Evolutionary conservation across 2,888 invertebrate genomes (phyloP).

Genomic region (Cabera pusaria): DNA sequence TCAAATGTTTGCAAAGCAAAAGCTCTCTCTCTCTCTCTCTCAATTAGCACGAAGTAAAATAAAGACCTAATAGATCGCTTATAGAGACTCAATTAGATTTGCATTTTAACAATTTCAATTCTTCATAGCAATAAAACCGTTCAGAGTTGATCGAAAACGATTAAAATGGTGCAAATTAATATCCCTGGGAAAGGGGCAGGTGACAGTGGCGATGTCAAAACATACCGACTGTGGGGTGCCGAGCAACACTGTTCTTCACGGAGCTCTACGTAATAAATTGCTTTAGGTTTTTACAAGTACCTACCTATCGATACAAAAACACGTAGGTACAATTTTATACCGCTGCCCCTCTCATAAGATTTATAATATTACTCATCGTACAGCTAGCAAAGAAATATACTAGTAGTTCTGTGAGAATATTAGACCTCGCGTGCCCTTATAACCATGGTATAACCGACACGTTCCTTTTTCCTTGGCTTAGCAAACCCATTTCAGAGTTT

Average conservation of each 20-base stretch:
- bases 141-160: slow-evolving; percentile 54
- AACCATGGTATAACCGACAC: no score
- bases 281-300: slow-evolving; percentile 28
- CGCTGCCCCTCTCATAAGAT: slow-evolving; percentile 5
- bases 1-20: no score
- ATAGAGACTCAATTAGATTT: slow-evolving; percentile 22
- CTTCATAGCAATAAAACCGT: slow-evolving; percentile 40
- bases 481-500: no score
- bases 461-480: no score
- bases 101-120: slow-evolving; percentile 44
- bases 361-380: no score
- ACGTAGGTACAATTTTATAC: slow-evolving; percentile 10
- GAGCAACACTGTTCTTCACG: slow-evolving; percentile 18
- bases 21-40: slow-evolving; percentile 1
- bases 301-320: slow-evolving; percentile 5
- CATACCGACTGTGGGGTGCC: slow-evolving; percentile 25
- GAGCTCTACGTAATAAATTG: slow-evolving; percentile 25
- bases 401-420: no score
- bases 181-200: slow-evolving; percentile 65
- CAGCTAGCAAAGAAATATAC: no score
- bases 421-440: no score
- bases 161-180: slow-evolving; percentile 69
- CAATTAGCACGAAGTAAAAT: no score
- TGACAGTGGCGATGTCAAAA: slow-evolving; percentile 43
- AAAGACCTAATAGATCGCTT: slow-evolving; percentile 6